Evolutionary conservation across 2,113 vertebrate genomes (phyloP), one percentile per base, ranked within the genome.

Genomic region (Chrysochloris asiatica): DNA sequence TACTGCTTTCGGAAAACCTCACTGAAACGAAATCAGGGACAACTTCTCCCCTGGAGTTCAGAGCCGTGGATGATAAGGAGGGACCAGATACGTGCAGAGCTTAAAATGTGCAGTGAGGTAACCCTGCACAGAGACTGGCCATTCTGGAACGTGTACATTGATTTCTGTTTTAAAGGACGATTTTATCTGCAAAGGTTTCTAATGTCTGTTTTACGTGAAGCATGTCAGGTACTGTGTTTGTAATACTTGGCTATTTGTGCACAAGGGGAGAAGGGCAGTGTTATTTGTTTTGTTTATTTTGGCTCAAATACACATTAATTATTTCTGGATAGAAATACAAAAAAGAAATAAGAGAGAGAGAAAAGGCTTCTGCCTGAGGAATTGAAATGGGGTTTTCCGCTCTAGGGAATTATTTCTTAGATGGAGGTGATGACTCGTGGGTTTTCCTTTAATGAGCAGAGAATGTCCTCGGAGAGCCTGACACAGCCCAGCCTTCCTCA

Each of bases 241-340:
- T 36, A 11, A 12, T 22, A 16, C 50, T 28, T 30, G 52, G 52
- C 54, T 78, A n/a, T 88, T 95, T 77, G 30, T 94, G 16, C 56
- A 30, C 47, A 95, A 76, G 73, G 45, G 5, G 30, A 33, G 17
- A 16, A 2, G 26, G 43, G 13, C 9, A 36, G 33, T 13, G 38
- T 72, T 30, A 28, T 9, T 16, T 19, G 8, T 24, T 43, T 36
- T 56, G 0, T 82, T 33, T 75, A 61, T 93, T 90, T 72, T 90
- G 76, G 87, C 93, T 71, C 38, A 81, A n/a, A 89, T 7, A 17
- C 84, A 81, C 84, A 33, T 87, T 83, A 61, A 54, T 92, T 94
- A 76, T 92, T 89, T 96, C 93, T 89, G 86, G 63, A 26, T 94
- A 41, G 72, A 81, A 90, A 93, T 78, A 52, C 45, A 33, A 47